phyloP scores from a whole-genome alignment of 2,113 vertebrate species.

The Sinocyclocheilus anshuiensis region DNA sequence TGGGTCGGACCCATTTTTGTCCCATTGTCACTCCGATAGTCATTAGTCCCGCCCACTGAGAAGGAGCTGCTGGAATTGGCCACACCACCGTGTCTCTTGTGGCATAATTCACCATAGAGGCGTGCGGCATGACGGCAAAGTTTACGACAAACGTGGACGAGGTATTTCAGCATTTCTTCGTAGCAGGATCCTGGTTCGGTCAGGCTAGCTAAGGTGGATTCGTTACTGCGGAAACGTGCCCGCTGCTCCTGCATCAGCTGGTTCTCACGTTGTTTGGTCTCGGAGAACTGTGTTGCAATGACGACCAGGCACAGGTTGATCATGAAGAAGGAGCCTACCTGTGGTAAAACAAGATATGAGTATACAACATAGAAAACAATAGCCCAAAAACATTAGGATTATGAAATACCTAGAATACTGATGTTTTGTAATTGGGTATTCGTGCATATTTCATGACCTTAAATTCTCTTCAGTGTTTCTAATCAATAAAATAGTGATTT shows the following conservation, averaged over 20 bases:
- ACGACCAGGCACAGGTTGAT: constrained; percentile 99
- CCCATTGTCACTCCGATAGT: constrained; percentile 61
- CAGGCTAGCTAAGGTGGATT: constrained; percentile 94
- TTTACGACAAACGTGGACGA: constrained; percentile 89
- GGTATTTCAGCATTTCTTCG: constrained; percentile 92
- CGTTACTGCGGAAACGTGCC: constrained; percentile 89
- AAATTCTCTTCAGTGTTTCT: neutral
- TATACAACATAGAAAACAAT: neutral
- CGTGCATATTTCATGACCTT: neutral
- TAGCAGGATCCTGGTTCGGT: constrained; percentile 96
- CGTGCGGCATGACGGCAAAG: constrained; percentile 79
- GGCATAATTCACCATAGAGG: constrained; percentile 54
- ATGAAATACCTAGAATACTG: neutral
- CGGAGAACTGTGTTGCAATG: constrained; percentile 97
- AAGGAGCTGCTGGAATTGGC: constrained; percentile 69
- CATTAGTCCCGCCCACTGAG: constrained; percentile 31
- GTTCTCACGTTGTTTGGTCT: constrained; percentile 98
- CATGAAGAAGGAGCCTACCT: constrained; percentile 99
- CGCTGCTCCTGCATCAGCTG: constrained; percentile 97
- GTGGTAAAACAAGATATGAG: neutral
- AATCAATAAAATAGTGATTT: neutral
- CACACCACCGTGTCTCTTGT: constrained; percentile 47
- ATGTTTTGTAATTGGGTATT: neutral
- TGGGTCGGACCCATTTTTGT: constrained; percentile 73
- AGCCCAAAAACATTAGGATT: neutral